Evolutionary conservation across 2,888 invertebrate genomes (phyloP).

Genomic region (Catocala fraxini): DNA sequence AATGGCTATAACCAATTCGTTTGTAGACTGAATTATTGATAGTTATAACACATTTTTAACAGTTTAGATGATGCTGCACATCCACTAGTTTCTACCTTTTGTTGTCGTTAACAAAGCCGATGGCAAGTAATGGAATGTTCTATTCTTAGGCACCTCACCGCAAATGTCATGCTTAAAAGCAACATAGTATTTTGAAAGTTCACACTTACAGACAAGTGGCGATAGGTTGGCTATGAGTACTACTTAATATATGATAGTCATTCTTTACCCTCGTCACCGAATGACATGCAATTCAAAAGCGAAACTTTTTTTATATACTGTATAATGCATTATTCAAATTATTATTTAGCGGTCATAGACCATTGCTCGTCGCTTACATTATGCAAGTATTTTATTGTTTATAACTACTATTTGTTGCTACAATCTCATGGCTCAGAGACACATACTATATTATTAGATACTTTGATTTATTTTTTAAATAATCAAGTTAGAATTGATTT

Average conservation of each 20-base stretch:
- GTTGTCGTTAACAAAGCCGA: conserved; percentile 7
- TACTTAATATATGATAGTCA: conserved; percentile 10
- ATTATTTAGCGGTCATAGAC: background rate
- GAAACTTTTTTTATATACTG: background rate
- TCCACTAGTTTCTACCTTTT: background rate
- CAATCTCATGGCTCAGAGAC: no score
- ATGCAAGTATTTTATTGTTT: no score
- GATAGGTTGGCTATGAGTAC: conserved; percentile 13
- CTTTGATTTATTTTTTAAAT: no score
- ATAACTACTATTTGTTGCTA: no score
- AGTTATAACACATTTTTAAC: background rate
- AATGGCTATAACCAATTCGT: no score
- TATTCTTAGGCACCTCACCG: conserved; percentile 10
- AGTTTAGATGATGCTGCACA: background rate
- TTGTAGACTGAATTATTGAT: no score
- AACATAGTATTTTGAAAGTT: conserved; percentile 26
- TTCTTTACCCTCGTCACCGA: conserved; percentile 1
- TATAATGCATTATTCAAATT: background rate
- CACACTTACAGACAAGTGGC: conserved; percentile 16
- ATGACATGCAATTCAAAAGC: conserved; percentile 11
- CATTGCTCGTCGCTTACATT: background rate
- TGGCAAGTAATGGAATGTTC: conserved; percentile 7
- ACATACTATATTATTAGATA: no score
- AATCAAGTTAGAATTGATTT: no score
- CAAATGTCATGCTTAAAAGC: conserved; percentile 16